Evolutionary conservation across 2,888 invertebrate genomes (phyloP).

Genomic region (Oligia strigilis): DNA sequence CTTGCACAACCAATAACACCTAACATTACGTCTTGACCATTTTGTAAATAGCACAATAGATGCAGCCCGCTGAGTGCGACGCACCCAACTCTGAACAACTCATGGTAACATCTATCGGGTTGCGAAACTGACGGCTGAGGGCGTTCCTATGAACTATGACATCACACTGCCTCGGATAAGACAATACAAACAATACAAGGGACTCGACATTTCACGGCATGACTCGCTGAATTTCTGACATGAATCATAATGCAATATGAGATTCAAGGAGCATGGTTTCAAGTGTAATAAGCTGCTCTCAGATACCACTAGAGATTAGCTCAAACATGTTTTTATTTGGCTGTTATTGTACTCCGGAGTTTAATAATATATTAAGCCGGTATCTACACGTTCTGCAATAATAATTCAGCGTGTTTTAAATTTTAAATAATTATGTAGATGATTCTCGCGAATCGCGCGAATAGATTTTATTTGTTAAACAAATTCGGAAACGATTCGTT

Average conservation of each 20-base stretch:
- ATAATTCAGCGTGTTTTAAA: constrained; percentile 33
- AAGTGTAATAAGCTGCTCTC: constrained; percentile 68
- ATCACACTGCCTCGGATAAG: constrained; percentile 79
- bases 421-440: constrained; percentile 56
- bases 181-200: constrained; percentile 86
- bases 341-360: constrained; percentile 27
- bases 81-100: constrained; percentile 65
- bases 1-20: constrained; percentile 81
- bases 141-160: constrained; percentile 87
- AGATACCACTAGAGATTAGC: constrained; percentile 45
- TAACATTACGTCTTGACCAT: constrained; percentile 78
- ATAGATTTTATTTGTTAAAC: constrained; percentile 61
- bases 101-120: constrained; percentile 74
- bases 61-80: constrained; percentile 66
- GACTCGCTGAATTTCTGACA: constrained; percentile 83
- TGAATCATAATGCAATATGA: constrained; percentile 82
- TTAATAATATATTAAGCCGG: constrained; percentile 20
- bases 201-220: constrained; percentile 84
- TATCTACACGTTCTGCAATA: constrained; percentile 20
- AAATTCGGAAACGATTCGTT: constrained; percentile 74
- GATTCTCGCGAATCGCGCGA: constrained; percentile 37
- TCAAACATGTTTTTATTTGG: constrained; percentile 41
- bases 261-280: constrained; percentile 78
- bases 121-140: constrained; percentile 81
- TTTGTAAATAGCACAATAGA: constrained; percentile 75